These are phyloP conservation scores for Tetrax tetrax DNA, from an alignment of 2,113 vertebrate species.

Conservation along the genomic window DNA sequence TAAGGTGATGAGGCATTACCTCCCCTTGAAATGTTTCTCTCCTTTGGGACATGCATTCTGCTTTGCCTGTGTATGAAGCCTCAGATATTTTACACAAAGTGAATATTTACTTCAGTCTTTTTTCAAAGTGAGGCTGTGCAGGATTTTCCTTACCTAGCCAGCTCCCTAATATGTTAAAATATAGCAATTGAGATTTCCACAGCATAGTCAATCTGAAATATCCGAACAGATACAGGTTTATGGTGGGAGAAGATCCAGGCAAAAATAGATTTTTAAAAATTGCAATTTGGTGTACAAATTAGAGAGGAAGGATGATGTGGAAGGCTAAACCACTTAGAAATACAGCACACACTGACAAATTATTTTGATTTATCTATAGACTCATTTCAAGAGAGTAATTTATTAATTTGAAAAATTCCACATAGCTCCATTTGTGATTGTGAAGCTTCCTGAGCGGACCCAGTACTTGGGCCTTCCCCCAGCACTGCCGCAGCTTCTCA, in stretches of 20 bases:
- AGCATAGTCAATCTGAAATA: not conserved
- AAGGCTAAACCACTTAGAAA: not conserved
- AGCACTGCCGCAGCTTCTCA: not conserved
- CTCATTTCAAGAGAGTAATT: not conserved
- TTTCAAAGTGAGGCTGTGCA: not conserved
- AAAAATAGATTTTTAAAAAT: not conserved
- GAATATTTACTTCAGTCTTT: not conserved
- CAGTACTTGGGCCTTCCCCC: too few relatives aligned
- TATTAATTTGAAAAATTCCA: not conserved
- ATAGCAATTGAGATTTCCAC: not conserved
- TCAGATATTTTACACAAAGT: not conserved
- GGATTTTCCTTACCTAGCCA: not conserved
- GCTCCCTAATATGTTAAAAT: not conserved
- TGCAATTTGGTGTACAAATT: not conserved
- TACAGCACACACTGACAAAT: not conserved
- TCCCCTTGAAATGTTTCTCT: not conserved
- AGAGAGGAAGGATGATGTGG: not conserved
- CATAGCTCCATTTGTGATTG: rapidly evolving
- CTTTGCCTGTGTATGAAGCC: not conserved
- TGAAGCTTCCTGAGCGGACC: not conserved
- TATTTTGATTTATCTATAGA: not conserved
- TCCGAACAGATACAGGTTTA: not conserved
- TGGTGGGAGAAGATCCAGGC: not conserved
- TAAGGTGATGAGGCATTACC: not conserved
- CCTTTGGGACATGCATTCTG: not conserved